Evolutionary conservation across 53 echinoderm and acorn worm species (phyloP).

Genomic region (Holothuria scabra): DNA sequence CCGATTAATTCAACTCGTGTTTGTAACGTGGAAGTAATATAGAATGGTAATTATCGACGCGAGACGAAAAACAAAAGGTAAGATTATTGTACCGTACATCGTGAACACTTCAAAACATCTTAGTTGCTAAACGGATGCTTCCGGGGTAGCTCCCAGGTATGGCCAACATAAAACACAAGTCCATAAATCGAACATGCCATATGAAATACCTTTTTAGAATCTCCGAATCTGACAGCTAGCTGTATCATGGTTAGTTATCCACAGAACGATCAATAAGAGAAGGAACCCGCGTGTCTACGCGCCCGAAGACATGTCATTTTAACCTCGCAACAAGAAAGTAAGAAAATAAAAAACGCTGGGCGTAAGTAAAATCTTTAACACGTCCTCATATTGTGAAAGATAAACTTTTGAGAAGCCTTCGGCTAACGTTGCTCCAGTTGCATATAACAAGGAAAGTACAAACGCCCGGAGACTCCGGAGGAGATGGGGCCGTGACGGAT

Average conservation of each 20-base stretch:
- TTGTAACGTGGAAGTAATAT: constrained; percentile 39
- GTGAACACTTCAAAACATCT: constrained; percentile 35
- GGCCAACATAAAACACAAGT: constrained; percentile 33
- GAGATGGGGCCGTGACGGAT: constrained; percentile 23
- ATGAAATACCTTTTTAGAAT: constrained; percentile 34
- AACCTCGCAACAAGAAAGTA: constrained; percentile 28
- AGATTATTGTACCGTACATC: constrained; percentile 29
- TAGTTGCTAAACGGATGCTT: background rate
- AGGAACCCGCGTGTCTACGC: constrained; percentile 41
- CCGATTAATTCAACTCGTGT: constrained; percentile 31
- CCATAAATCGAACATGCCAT: constrained; percentile 5
- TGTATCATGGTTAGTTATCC: constrained; percentile 38
- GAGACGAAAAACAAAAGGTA: constrained; percentile 30
- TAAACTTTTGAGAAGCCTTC: constrained; percentile 46
- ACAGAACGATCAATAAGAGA: constrained; percentile 21
- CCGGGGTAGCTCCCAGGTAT: constrained; percentile 33
- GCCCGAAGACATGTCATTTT: constrained; percentile 40
- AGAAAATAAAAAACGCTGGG: constrained; percentile 20
- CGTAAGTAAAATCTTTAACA: constrained; percentile 46
- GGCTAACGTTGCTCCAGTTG: constrained; percentile 42
- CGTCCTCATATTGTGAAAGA: constrained; percentile 40
- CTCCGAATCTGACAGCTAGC: constrained; percentile 28
- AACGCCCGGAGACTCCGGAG: constrained; percentile 20
- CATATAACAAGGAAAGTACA: constrained; percentile 46
- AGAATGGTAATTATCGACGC: constrained; percentile 24